These are phyloP conservation scores for Nothobranchius kuhntae DNA, from an alignment of 2,113 vertebrate genomes.

Conservation along the genomic window DNA sequence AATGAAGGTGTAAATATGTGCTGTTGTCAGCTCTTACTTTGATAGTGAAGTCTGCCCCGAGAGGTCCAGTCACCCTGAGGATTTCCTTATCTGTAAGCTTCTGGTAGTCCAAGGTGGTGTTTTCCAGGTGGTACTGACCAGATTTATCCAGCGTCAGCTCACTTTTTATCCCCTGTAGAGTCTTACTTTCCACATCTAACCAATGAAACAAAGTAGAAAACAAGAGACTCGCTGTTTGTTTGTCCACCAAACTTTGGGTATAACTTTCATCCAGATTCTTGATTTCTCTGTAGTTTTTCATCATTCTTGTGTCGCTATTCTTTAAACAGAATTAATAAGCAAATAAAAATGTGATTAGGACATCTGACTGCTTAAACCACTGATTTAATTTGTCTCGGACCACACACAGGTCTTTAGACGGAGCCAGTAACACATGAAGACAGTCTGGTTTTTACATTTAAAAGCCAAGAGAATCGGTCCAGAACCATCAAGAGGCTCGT, in stretches of 20 bases:
- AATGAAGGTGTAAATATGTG: too few relatives aligned
- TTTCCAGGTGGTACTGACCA: constrained; percentile 87
- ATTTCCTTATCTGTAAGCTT: constrained; percentile 92
- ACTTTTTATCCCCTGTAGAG: constrained; percentile 87
- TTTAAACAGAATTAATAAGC: background rate
- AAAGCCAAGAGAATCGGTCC: constrained; percentile 14
- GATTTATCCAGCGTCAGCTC: constrained; percentile 83
- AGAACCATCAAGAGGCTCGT: constrained; percentile 2
- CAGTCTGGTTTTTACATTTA: constrained; percentile 22
- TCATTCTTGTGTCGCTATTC: background rate
- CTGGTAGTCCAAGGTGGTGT: constrained; percentile 93
- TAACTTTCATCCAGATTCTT: too few relatives aligned
- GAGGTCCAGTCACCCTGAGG: constrained; percentile 88
- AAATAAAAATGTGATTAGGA: constrained; percentile 17
- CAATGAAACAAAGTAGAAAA: constrained; percentile 26
- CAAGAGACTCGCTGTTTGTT: background rate
- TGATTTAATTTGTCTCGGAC: constrained; percentile 12
- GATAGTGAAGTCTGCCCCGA: constrained; percentile 91
- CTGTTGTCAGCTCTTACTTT: constrained; percentile 82
- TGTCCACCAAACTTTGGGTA: too few relatives aligned
- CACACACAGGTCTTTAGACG: constrained; percentile 3
- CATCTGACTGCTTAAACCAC: background rate
- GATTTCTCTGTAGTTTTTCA: background rate
- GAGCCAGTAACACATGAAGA: constrained; percentile 4
- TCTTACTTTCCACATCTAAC: constrained; percentile 93